Evolutionary conservation across 2,888 invertebrate species (phyloP), one percentile per base, ranked within the genome.

Genomic region (Acrocera orbiculus): DNA sequence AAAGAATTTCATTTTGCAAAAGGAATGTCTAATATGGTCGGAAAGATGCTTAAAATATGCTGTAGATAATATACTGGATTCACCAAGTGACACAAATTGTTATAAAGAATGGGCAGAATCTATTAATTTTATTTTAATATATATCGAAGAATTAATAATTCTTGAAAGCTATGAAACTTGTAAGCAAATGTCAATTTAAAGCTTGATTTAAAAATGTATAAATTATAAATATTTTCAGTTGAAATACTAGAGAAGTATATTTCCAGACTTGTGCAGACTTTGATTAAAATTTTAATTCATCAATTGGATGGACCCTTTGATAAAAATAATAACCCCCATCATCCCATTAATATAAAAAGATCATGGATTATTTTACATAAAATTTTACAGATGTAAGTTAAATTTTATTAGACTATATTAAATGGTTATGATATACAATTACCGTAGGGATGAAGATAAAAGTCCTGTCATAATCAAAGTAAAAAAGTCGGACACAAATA

Each of bases 321-420:
- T 44, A 81, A 81, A 22, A 69, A 64, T 50, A 62, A 65, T 16
- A 58, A 67, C 19, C 74, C 72, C 40, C 66, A 67, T 50, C 64
- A 71, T 58, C 75, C 77, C 0, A 65, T 85, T 34, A 73, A 74
- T 38, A 73, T 76, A 10, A 70, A 82, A 10, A 58, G 70, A 4
- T 81, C 86, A 5, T 89, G 87, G 87, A 76, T 86, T 37, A 62
- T 90, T 36, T 63, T 90, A 44, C 81, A 87, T 60, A 74, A 75
- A 46, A 68, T 89, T 42, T 62, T 89, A 31, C 70, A 77, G 41
- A 63, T 69, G 66, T 66, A 51, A 49, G 46, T 46, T n/a, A n/a
- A n/a, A n/a, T n/a, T n/a, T n/a, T n/a, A n/a, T n/a, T n/a, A n/a
- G n/a, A n/a, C n/a, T n/a, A n/a, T n/a, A n/a, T n/a, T n/a, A n/a